Base-by-base conservation (phyloP, 35 echinoderm and acorn worm genomes). In the Ophiothrix spiculata region DNA sequence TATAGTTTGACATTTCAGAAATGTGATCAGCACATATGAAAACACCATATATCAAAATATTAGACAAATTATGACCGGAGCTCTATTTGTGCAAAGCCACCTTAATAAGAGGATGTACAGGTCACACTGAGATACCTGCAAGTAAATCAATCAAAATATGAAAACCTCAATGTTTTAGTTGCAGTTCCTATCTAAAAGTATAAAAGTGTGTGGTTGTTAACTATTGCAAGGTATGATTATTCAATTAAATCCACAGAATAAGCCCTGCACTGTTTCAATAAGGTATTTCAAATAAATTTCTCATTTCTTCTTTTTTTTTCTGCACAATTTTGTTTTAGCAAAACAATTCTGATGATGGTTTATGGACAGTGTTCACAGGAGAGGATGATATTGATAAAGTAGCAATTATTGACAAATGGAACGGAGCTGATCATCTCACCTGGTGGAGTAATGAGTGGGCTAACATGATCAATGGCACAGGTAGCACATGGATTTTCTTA, bases 391-490 rank as follows among this genome's bases (percentile, higher is more conserved):
- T 75, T 46, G 56, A 21, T 42, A 75, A 84, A 73, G 75, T 81
- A 19, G 82, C 75, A 33, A 39, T 46, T 10, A 90, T 90, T 38
- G 49, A 36, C 4, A 77, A n/a, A 31, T 90, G 88, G 88, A 84
- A 84, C 36, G 88, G 88, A 41, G 23, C 37, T 40, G 56, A 60
- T 6, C 21, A 19, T n/a, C 31, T 90, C 8, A 23, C 80, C n/a
- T 90, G 75, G 36, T 90, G 88, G 88, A 84, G 60, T 41, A 84
- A 60, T 23, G 31, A 49, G 10, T 74, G 63, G 33, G 80, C 69
- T 21, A 90, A 90, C 79, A 90, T 77, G 80, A 45, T 90, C 3
- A 90, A 90, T 84, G 88, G 88, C 31, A 90, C 80, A 77, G 88
- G 88, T 90, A 6, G 37, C 19, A 0, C 36, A 36, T 35, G 56